Conservation (phyloP, 2,888 invertebrate species). For the Eupsilia transversa region DNA sequence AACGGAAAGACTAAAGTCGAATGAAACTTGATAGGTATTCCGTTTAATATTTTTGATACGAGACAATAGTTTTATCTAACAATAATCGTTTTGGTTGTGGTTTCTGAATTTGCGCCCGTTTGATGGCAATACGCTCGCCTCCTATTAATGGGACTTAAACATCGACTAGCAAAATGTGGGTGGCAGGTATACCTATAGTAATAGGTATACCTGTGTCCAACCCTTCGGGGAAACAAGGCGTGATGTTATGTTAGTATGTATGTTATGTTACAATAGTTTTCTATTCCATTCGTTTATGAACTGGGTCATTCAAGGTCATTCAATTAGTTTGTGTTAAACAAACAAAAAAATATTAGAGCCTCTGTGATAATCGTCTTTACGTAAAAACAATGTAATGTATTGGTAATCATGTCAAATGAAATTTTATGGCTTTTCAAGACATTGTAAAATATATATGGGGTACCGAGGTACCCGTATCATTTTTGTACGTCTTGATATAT, state of each 20-base stretch:
- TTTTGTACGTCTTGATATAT: background rate
- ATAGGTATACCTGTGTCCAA: too few relatives aligned
- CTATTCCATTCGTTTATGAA: background rate
- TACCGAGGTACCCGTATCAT: too few relatives aligned
- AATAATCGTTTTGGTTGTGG: too few relatives aligned
- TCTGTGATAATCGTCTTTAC: constrained; percentile 23
- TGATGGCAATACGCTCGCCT: too few relatives aligned
- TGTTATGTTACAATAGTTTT: constrained; percentile 2
- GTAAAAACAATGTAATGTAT: constrained; percentile 33
- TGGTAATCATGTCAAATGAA: constrained; percentile 1
- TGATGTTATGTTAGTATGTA: too few relatives aligned
- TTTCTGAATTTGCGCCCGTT: too few relatives aligned
- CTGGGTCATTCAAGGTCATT: constrained; percentile 25
- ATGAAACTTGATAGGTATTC: background rate
- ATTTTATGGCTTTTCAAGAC: background rate
- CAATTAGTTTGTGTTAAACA: background rate
- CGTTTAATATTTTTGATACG: background rate
- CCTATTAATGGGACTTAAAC: too few relatives aligned
- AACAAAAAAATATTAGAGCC: constrained; percentile 8
- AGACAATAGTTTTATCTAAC: constrained; percentile 1
- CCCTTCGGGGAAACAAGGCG: too few relatives aligned
- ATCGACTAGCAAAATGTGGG: too few relatives aligned
- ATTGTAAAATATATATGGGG: background rate
- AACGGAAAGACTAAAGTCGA: background rate
- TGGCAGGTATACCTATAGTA: too few relatives aligned